Evolutionary conservation across 2,113 vertebrate genomes (phyloP), one percentile per base, ranked within the genome.

Genomic region (Sciurus niger): DNA sequence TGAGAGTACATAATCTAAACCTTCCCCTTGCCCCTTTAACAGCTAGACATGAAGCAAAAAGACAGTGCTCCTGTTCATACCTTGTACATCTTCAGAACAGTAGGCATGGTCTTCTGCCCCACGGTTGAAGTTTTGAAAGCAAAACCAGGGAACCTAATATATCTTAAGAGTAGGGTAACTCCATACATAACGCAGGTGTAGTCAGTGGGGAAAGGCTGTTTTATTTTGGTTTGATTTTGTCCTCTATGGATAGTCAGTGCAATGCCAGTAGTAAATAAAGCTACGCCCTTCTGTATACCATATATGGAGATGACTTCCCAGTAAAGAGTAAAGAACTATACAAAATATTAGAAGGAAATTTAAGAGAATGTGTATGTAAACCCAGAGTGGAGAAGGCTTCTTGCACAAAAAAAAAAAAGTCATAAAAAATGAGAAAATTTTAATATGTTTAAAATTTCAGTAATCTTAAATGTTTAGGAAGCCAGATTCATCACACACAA

Each of bases 391-490:
- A 16, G 80, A 77, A 24, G 40, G 25, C 55, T 78, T 95, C 89
- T 77, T 67, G 65, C 60, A 9, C 14, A 53, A 53, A 60, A 60
- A 24, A 22, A 40, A 68, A 68, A 68, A 34, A n/a, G 13, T 34
- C 67, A 68, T 17, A 14, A 90, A 32, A n/a, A 67, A 78, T 20
- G 17, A n/a, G 11, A 63, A 28, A 60, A 30, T 30, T 68, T 88
- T 78, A 53, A 88, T 87, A 58, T 43, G 58, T 72, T n/a, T 18
- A 82, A 53, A 37, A 10, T n/a, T 53, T 74, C 76, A 83, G 40
- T 76, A 25, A 24, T 65, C 90, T 93, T 70, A 80, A 48, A 83
- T 51, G 74, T 93, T 93, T 85, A 76, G 55, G 92, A 67, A 77
- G 76, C 68, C 70, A 79, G 13, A 8, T 94, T 92, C 86, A 37